Base-by-base conservation (phyloP, 2,888 invertebrate genomes). In the Tenthredo notha region DNA sequence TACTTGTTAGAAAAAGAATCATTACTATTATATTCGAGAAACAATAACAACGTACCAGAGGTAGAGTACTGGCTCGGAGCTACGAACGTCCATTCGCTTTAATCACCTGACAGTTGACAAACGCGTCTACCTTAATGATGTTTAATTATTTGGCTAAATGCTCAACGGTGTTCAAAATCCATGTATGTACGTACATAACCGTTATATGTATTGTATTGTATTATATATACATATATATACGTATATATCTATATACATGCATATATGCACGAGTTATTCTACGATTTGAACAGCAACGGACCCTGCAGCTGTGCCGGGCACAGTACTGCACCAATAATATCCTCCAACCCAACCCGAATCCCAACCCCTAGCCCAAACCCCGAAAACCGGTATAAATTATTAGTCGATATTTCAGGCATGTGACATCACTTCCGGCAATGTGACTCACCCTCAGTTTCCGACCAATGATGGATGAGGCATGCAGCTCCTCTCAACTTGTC, bases 381-480 rank as follows among this genome's bases (percentile, higher is more conserved):
- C 47, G 47, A 47, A 47, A 87, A 91, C 91, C 91, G 90, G 90
- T 91, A 92, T 92, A 92, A 92, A 92, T 92, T 92, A 92, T 92
- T 92, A 92, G 92, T 91, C 92, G 92, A 92, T 92, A 92, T 92
- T 92, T 92, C 92, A 92, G 88, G 89, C 91, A 47, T 47, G 87
- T 91, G 91, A 92, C 92, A 92, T 92, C 92, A 92, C 92, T 92
- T 92, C 92, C 92, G 92, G 92, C 92, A 92, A 92, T 92, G 92
- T 92, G 92, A 91, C 91, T 87, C 87, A 86, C 86, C 86, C 89
- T 88, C 85, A 85, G 82, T 85, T 85, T 86, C 86, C 85, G 84
- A 86, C 83, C 29, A 54, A 77, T 54, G 54, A 54, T 77, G 33
- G 54, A 77, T 54, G 77, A 50, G n/a, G 15, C 77, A 33, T 33